Base-by-base conservation (phyloP, 2,797 vertebrate genomes). In the Coluber constrictor region DNA sequence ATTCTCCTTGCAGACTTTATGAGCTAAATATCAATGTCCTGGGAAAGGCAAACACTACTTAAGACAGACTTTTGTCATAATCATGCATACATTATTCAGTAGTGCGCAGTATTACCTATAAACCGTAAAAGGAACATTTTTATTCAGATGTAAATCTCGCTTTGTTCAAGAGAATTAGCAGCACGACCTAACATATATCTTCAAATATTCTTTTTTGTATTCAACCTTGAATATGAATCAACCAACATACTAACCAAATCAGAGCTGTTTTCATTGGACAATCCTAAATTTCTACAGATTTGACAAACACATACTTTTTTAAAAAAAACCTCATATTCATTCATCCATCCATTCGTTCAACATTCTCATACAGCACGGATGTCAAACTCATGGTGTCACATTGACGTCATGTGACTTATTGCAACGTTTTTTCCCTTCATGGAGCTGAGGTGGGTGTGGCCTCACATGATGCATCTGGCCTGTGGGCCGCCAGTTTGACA, bases 381-480 rank as follows among this genome's bases (percentile, higher is more conserved):
- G 56, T 57, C 56, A 57, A 57, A 18, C 5, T 18, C 1, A 1
- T 1, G 0, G 16, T 4, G 18, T 59, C 18, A 20, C 18, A 0
- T 57, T 59, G 57, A 18, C 1, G 5, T 57, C 56, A 57, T 13
- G 55, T 56, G 55, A 56, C 13, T 0, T 56, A 15, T 56, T 13
- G 13, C 3, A 15, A 56, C 3, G 1, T 56, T 59, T 20, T 56
- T 59, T 59, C 18, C 57, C 18, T 59, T 59, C 57, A 20, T 59
- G 57, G 2, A 59, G 5, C 18, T 59, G 57, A 59, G 5, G 1
- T 59, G 5, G 18, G 18, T 20, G 57, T 59, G 57, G 57, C 18
- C 18, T 59, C 57, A 57, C 18, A 0, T 57, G 57, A 20, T 18
- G 1, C 57, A 59, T 59, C 57, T 20, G 6, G 57, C 57, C 57